Conservation (phyloP, 2,888 invertebrate species). For the Drosophila heteroneura region DNA sequence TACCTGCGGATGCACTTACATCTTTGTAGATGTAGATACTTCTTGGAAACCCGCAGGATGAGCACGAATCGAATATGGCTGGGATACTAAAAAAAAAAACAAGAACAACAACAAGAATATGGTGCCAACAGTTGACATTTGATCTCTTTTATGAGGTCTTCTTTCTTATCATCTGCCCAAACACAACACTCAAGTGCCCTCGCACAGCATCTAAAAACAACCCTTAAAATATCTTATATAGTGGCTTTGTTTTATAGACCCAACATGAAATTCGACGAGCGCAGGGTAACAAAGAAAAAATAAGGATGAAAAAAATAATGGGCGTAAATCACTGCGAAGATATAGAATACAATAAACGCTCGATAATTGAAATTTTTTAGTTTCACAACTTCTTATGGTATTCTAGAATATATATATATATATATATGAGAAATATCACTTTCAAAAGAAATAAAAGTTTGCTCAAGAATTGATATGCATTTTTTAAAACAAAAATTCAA, state of each 20-base stretch:
- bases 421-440: background rate
- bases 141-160: slow-evolving; percentile 78
- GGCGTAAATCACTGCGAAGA: slow-evolving; percentile 13
- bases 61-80: slow-evolving; percentile 10
- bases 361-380: background rate
- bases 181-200: slow-evolving; percentile 48
- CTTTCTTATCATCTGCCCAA: slow-evolving; percentile 42
- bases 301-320: background rate
- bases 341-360: slow-evolving; percentile 4
- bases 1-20: slow-evolving; percentile 72
- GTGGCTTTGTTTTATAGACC: slow-evolving; percentile 3
- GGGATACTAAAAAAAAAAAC: slow-evolving; percentile 11
- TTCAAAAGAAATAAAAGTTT: background rate
- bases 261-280: slow-evolving; percentile 34
- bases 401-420: background rate
- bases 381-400: background rate
- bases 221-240: slow-evolving; percentile 31
- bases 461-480: background rate
- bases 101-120: slow-evolving; percentile 41
- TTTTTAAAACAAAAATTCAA: background rate
- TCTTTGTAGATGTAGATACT: slow-evolving; percentile 60
- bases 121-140: slow-evolving; percentile 69
- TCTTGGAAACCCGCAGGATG: slow-evolving; percentile 64
- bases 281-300: slow-evolving; percentile 10
- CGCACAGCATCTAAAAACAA: slow-evolving; percentile 22